phyloP scores from a whole-genome alignment of 2,113 vertebrate genomes.

The Dicentrarchus labrax region DNA sequence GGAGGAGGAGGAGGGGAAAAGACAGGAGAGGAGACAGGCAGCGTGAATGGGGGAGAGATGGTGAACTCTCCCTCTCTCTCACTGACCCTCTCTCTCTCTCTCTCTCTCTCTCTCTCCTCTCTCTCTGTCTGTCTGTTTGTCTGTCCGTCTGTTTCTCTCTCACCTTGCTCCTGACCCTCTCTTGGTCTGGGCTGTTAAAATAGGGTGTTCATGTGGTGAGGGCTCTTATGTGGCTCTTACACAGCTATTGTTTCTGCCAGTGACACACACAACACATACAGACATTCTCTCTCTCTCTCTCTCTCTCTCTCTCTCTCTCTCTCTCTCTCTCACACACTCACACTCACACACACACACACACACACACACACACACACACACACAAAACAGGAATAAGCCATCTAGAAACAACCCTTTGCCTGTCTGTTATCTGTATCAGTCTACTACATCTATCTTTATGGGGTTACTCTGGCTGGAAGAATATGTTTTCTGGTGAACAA shows the following conservation, averaged over 20 bases:
- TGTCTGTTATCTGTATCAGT: slow-evolving; percentile 37
- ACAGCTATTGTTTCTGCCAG: slow-evolving; percentile 95
- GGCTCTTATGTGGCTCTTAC: slow-evolving; percentile 89
- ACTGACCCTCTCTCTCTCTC: slow-evolving; percentile 66
- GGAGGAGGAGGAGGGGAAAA: slow-evolving; percentile 29
- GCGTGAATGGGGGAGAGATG: slow-evolving; percentile 70
- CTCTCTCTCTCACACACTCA: slow-evolving; percentile 56
- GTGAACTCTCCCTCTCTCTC: slow-evolving; percentile 68
- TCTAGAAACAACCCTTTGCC: slow-evolving; percentile 37
- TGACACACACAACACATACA: slow-evolving; percentile 80
- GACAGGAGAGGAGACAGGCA: slow-evolving; percentile 55
- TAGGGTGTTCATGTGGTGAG: slow-evolving; percentile 86
- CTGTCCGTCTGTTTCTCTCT: slow-evolving; percentile 65
- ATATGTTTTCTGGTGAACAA: slow-evolving; percentile 2
- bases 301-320: neutral
- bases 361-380: slow-evolving; percentile 12
- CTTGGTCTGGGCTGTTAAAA: slow-evolving; percentile 93
- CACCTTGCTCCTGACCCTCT: slow-evolving; percentile 94
- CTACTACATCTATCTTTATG: neutral
- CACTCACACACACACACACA: slow-evolving; percentile 62
- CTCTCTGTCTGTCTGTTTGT: neutral
- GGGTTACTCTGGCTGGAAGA: neutral
- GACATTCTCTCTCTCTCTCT: too few relatives aligned
- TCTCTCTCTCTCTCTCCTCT: slow-evolving; percentile 48
- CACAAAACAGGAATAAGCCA: slow-evolving; percentile 53